Percentiles rank a stretch among this genome's conserved stretches.
These are phyloP conservation scores for Polymixis lichenea DNA, from an alignment of 2,888 invertebrate species.

Conservation along the genomic window DNA sequence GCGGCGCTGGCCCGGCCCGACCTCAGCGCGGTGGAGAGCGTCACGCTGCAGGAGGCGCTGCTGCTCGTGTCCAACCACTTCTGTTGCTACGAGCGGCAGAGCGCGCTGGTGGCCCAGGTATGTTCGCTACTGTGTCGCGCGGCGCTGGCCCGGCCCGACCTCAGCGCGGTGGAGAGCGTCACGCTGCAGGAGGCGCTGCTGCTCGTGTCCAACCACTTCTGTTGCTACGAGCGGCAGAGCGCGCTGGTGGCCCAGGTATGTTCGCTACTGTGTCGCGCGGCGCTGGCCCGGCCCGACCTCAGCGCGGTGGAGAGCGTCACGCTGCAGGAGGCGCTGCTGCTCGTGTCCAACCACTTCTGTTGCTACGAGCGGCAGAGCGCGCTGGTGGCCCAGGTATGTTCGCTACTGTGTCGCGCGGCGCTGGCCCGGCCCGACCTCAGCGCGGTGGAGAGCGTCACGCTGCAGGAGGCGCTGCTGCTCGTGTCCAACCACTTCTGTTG, in stretches of 20 bases:
- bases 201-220: conserved; percentile 96
- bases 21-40: conserved; percentile 95
- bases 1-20: conserved; percentile 93
- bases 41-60: conserved; percentile 95
- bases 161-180: conserved; percentile 95
- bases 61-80: conserved; percentile 97
- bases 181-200: conserved; percentile 95
- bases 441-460: conserved; percentile 95
- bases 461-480: conserved; percentile 94
- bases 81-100: conserved; percentile 95
- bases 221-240: conserved; percentile 94
- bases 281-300: conserved; percentile 93
- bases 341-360: conserved; percentile 97
- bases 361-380: conserved; percentile 94
- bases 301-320: conserved; percentile 96
- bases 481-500: conserved; percentile 97
- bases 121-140: conserved; percentile 91
- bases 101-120: conserved; percentile 85
- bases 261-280: conserved; percentile 91
- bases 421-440: conserved; percentile 93
- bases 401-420: conserved; percentile 92
- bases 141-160: conserved; percentile 92
- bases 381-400: conserved; percentile 82
- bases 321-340: conserved; percentile 94
- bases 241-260: conserved; percentile 85